Percentiles rank a stretch among this genome's conserved stretches.
These are phyloP conservation scores for Gonioctena quinquepunctata DNA, from an alignment of 1,140 invertebrate species.

Conservation along the genomic window DNA sequence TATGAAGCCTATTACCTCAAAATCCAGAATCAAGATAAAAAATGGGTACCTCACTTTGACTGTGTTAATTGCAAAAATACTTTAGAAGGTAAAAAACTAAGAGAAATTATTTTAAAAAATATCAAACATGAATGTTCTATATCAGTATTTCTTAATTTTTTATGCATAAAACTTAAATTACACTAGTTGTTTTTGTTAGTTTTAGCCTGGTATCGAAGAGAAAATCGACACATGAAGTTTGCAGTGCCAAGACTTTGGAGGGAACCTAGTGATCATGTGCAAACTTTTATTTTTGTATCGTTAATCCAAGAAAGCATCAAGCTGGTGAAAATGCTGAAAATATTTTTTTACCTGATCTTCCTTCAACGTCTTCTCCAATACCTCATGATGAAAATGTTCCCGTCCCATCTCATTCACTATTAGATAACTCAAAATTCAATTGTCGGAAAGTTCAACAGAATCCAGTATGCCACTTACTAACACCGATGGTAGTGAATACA, in stretches of 20 bases:
- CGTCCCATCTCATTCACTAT: neutral
- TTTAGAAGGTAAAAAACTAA: too few relatives aligned
- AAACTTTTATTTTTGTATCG: neutral
- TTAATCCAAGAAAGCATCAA: neutral
- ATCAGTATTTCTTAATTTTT: too few relatives aligned
- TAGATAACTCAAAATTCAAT: neutral
- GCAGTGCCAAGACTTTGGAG: constrained; percentile 5
- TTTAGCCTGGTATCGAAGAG: neutral
- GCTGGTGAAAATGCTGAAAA: neutral
- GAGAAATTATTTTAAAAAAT: too few relatives aligned
- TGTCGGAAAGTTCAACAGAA: constrained; percentile 10
- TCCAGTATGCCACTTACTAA: constrained; percentile 38
- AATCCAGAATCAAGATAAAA: too few relatives aligned
- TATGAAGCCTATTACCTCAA: too few relatives aligned
- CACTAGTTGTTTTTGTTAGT: neutral
- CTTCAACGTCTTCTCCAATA: constrained; percentile 17
- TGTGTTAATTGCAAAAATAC: too few relatives aligned
- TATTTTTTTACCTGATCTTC: neutral
- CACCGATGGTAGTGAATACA: constrained; percentile 19
- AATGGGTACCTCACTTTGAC: too few relatives aligned
- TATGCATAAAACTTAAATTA: neutral
- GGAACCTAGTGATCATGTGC: constrained; percentile 11
- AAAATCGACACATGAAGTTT: constrained; percentile 6
- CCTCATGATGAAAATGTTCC: constrained; percentile 6
- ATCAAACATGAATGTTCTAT: too few relatives aligned